phyloP scores from a whole-genome alignment of 2,113 vertebrate species.

The Oncorhynchus tshawytscha region DNA sequence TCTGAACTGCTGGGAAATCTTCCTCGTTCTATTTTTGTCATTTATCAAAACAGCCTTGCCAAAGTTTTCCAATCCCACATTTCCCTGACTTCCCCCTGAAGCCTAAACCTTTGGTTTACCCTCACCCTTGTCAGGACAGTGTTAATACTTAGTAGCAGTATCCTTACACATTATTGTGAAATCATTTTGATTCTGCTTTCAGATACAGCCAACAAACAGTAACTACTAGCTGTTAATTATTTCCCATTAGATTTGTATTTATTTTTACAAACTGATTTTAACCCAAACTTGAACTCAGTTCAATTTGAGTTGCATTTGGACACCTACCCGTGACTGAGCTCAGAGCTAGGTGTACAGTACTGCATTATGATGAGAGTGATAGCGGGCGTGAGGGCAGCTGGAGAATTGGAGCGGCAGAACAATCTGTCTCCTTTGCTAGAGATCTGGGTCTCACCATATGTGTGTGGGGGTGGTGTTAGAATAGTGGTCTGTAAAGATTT shows the following conservation, averaged over 20 bases:
- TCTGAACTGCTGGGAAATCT: constrained; percentile 32
- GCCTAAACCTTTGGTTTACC: neutral
- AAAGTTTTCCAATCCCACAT: constrained; percentile 46
- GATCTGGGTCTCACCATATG: constrained; percentile 41
- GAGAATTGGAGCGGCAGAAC: constrained; percentile 20
- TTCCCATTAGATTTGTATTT: too few relatives aligned
- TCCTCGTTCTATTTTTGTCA: constrained; percentile 46
- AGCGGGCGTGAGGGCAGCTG: neutral
- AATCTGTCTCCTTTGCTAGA: constrained; percentile 40
- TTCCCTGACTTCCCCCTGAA: constrained; percentile 43
- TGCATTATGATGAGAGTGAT: constrained; percentile 21
- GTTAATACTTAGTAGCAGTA: neutral
- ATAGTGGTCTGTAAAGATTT: constrained; percentile 23
- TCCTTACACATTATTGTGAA: too few relatives aligned
- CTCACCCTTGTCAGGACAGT: neutral
- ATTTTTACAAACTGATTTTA: neutral
- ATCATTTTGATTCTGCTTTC: too few relatives aligned
- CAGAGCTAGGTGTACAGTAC: neutral
- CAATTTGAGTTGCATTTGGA: neutral
- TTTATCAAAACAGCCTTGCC: constrained; percentile 55
- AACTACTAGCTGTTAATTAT: too few relatives aligned
- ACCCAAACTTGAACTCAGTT: neutral
- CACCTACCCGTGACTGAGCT: neutral
- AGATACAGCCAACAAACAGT: too few relatives aligned
- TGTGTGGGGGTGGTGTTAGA: constrained; percentile 23